These are phyloP conservation scores for Elmis aenea DNA, from an alignment of 2,888 invertebrate species.

Conservation along the genomic window DNA sequence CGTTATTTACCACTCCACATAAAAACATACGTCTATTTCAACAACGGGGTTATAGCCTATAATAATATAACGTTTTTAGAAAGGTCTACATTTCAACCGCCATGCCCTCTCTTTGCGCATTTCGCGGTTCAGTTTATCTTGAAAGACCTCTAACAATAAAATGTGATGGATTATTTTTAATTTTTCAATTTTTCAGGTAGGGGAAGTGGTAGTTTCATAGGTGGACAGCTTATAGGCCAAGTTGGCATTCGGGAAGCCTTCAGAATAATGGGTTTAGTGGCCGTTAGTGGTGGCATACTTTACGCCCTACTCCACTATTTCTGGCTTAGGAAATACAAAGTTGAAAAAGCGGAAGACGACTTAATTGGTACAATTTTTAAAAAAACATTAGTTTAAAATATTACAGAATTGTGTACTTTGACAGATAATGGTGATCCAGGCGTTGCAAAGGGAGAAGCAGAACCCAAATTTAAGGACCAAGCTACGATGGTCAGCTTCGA, in stretches of 20 bases:
- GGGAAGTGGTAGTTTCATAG: constrained; percentile 77
- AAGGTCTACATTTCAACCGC: too few relatives aligned
- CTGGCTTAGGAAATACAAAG: constrained; percentile 56
- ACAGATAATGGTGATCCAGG: too few relatives aligned
- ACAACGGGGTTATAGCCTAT: too few relatives aligned
- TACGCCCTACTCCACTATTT: constrained; percentile 68
- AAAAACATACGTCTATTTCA: too few relatives aligned
- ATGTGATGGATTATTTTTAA: too few relatives aligned
- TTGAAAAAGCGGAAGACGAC: constrained; percentile 43
- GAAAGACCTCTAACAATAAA: too few relatives aligned
- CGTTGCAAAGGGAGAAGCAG: constrained; percentile 55
- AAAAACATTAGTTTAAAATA: constrained; percentile 7
- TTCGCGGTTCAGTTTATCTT: too few relatives aligned
- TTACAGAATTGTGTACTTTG: too few relatives aligned
- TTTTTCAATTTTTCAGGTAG: constrained; percentile 50
- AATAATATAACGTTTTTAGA: too few relatives aligned
- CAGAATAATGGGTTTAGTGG: constrained; percentile 70
- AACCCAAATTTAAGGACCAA: constrained; percentile 63
- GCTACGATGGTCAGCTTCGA: constrained; percentile 68
- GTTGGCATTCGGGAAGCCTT: constrained; percentile 74
- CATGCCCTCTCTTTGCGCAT: too few relatives aligned
- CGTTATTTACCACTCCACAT: too few relatives aligned
- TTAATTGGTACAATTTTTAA: constrained; percentile 44
- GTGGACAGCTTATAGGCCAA: constrained; percentile 70
- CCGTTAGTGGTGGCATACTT: constrained; percentile 64